Evolutionary conservation across 2,113 vertebrate species (phyloP), one percentile per base, ranked within the genome.

Genomic region (Hyla sarda): DNA sequence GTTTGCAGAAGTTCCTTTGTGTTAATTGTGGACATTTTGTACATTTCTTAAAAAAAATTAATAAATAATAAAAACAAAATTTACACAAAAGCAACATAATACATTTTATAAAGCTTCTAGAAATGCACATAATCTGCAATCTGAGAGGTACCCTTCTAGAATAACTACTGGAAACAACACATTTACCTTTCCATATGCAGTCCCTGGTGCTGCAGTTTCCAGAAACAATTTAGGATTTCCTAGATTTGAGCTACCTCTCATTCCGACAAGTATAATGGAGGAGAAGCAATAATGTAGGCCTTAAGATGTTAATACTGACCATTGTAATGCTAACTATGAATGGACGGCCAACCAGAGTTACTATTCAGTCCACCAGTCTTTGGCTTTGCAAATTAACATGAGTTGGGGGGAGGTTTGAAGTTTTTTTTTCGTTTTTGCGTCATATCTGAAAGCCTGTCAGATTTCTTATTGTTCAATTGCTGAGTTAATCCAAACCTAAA

Each of bases 261-360:
- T 50, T 92, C 90, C 92, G 82, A 52, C 90, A 62, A 82, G 88
- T 84, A 90, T 92, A 93, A 92, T 90, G 85, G 84, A 93, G 89
- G 89, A 87, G 83, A 87, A 93, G 93, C 91, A 92, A 91, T 91
- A 92, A 93, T 89, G 90, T 92, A 91, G 91, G 91, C 92, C 84
- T 83, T 88, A 88, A 94, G 93, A 94, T 95, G 95, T 95, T 96
- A 96, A 96, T 94, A 93, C 91, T 91, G 88, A 90, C 91, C 87
- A 96, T 96, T 97, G 96, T 96, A 90, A 96, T 96, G 95, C 92
- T 95, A 96, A 96, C 93, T 91, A 93, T 93, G 91, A 94, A 93
- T 80, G 90, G 84, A 91, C 88, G 90, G 90, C 90, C 90, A 93
- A 95, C 91, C 89, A 92, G 92, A 90, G 88, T 89, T 90, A 93